Evolutionary conservation across 1,140 invertebrate genomes (phyloP), one percentile per base, ranked within the genome.

Genomic region (Zophobas morio): DNA sequence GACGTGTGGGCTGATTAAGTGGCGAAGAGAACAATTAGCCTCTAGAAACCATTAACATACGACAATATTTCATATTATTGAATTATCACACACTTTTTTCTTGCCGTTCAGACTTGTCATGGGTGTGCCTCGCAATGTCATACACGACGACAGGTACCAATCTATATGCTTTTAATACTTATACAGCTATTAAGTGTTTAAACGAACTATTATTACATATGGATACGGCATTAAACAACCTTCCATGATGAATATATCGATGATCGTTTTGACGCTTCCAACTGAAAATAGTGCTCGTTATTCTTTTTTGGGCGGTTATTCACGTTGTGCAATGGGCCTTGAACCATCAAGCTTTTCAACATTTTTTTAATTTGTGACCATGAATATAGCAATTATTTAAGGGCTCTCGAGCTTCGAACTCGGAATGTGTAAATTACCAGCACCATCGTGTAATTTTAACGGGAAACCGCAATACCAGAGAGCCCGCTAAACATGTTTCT

Each of bases 171-270:
- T 66, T 66, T 66, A 66, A 66, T 66, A 66, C 33, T 66, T 66
- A 66, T 66, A 66, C 60, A 42, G 60, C 60, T 66, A 66, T 66
- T 66, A 66, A 66, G 60, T 39, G 39, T 66, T 66, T 66, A 66
- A 66, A 66, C 33, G 60, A 66, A 66, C 60, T 66, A 66, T 66
- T 66, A 66, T 66, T 66, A 66, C 60, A 66, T 42, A 66, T 66
- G 60, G 60, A 66, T 66, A 66, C 39, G 39, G n/a, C 39, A 66
- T 66, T 32, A 42, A 66, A 66, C 39, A 66, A 66, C 39, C 42
- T 63, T 63, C 40, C 57, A 63, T 63, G 35, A 63, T 63, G 57
- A 63, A 63, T 63, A 66, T 66, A 66, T 40, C 37, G 60, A 47
- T 40, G 37, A 63, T 46, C 37, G 39, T 66, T 66, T 46, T 42